Percentiles rank a stretch among this genome's conserved stretches.
phyloP scores from a whole-genome alignment of 2,113 vertebrate genomes.

The Dissostichus mawsoni region DNA sequence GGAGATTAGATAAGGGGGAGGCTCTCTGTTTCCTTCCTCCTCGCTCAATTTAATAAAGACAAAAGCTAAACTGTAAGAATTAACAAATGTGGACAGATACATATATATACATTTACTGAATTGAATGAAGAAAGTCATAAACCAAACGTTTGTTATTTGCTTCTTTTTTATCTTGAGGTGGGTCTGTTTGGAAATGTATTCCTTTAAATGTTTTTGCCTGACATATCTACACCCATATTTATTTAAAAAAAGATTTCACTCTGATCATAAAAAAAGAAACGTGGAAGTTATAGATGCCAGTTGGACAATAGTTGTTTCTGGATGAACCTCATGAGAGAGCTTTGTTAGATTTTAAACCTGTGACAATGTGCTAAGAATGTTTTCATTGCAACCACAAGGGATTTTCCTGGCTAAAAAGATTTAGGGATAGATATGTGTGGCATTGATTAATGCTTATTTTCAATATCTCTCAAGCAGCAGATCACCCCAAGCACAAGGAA shows the following conservation, averaged over 20 bases:
- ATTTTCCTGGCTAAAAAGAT: neutral
- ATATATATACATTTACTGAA: neutral
- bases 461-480: neutral
- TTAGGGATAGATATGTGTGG: neutral
- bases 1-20: neutral
- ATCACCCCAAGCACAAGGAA: neutral
- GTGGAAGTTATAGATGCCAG: neutral
- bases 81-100: neutral
- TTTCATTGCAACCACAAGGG: neutral
- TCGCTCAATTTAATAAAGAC: neutral
- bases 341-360: neutral
- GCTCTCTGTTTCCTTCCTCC: neutral
- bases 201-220: neutral
- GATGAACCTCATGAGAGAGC: neutral
- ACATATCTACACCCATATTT: neutral
- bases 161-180: neutral
- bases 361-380: neutral
- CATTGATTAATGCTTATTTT: neutral
- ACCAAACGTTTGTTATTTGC: neutral
- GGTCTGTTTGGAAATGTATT: neutral
- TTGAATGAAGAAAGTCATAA: constrained; percentile 1
- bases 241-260: neutral
- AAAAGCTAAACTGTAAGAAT: neutral
- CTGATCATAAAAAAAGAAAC: constrained; percentile 1
- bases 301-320: neutral